phyloP scores from a whole-genome alignment of 2,113 vertebrate species.

The Oryzias melastigma region DNA sequence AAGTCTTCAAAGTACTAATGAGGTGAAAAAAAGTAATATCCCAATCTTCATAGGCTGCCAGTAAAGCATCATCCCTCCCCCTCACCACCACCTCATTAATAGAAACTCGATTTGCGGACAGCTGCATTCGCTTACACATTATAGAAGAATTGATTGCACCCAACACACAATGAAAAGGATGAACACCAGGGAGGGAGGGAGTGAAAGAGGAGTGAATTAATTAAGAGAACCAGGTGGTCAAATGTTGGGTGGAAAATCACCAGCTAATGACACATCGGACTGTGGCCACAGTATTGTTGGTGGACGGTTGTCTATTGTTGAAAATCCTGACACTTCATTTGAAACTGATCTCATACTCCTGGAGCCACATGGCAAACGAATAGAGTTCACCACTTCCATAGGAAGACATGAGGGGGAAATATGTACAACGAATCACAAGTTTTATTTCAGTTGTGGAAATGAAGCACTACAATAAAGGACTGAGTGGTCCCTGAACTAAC shows the following conservation, averaged over 20 bases:
- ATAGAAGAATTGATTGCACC: constrained; percentile 86
- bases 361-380: constrained; percentile 71
- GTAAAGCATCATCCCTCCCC: constrained; percentile 71
- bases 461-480: neutral
- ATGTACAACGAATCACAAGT: no score
- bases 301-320: constrained; percentile 74
- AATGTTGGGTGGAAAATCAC: constrained; percentile 82
- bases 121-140: constrained; percentile 83
- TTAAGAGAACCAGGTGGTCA: constrained; percentile 86
- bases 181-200: constrained; percentile 82
- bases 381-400: neutral
- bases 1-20: constrained; percentile 55
- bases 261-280: constrained; percentile 81
- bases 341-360: constrained; percentile 71
- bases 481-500: constrained; percentile 34
- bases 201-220: constrained; percentile 83
- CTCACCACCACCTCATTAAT: constrained; percentile 81
- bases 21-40: constrained; percentile 57
- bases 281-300: constrained; percentile 74
- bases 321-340: constrained; percentile 68
- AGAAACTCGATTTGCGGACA: constrained; percentile 85
- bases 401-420: no score
- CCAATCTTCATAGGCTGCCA: constrained; percentile 64
- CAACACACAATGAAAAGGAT: constrained; percentile 85
- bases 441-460: no score